Base-by-base conservation (phyloP, 2,888 invertebrate genomes). In the Cyclophora punctaria region DNA sequence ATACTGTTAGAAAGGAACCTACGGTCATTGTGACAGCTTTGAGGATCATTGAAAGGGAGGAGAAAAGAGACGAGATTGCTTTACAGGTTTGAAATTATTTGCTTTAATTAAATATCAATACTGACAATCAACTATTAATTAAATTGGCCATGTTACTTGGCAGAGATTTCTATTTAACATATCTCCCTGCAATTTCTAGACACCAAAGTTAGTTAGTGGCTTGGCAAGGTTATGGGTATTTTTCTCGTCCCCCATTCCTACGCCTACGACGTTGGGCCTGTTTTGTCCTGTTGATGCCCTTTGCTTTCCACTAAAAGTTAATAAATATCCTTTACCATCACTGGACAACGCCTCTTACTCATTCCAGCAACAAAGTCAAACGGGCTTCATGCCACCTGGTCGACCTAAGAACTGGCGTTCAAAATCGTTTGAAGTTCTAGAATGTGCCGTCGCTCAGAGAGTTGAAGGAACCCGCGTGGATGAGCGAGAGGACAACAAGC, bases 381-480 rank as follows among this genome's bases (percentile, higher is more conserved):
- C 95, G 3, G 96, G 96, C 0, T 99, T 98, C 73, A 90, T 97
- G 83, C 96, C 99, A 0, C 98, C 98, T 0, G 98, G 97, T 0
- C 90, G 99, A 41, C 99, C 98, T 0, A 98, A 99, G 72, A 89
- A 90, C 49, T 98, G 98, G 98, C 92, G 95, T 48, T 90, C 93
- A 6, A 95, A 95, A 90, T 94, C 95, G 0, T 94, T 98, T 75
- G 91, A 94, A 63, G 95, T 96, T 0, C 73, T 96, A 7, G 93
- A 94, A 71, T 91, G 93, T 67, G 92, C 95, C 0, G 96, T 96
- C 0, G 92, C 92, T 0, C 94, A 94, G 53, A 91, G 97, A 51
- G 95, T 99, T 49, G 98, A 98, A 82, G 98, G 98, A 0, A 98
- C 97, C 4, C 96, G 98, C 62, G 92, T 98, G 3, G 98, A 98